Evolutionary conservation across 2,113 vertebrate genomes (phyloP).

Genomic region (Epinephelus fuscoguttatus): DNA sequence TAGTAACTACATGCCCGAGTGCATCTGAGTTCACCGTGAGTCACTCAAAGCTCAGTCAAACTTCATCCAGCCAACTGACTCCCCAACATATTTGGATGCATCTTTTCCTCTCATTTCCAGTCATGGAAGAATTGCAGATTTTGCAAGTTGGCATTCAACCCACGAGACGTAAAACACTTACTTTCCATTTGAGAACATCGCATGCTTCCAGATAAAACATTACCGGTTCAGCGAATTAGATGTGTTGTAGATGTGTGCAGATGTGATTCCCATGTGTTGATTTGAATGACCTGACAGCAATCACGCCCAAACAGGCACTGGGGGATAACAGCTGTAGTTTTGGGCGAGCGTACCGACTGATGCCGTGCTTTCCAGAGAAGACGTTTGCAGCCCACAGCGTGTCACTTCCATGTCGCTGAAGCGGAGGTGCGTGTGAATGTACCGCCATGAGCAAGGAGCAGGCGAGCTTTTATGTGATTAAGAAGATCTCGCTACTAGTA

Average conservation of each 20-base stretch:
- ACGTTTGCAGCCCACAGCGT: slow-evolving; percentile 67
- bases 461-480: slow-evolving; percentile 55
- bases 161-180: slow-evolving; percentile 7
- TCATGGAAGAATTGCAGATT: slow-evolving; percentile 37
- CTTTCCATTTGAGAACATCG: slow-evolving; percentile 31
- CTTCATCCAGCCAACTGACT: slow-evolving; percentile 33
- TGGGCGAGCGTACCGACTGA: slow-evolving; percentile 49
- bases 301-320: slow-evolving; percentile 61
- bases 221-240: slow-evolving; percentile 42
- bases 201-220: slow-evolving; percentile 33
- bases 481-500: slow-evolving; percentile 22
- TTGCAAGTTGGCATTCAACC: slow-evolving; percentile 20
- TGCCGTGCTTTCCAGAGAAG: slow-evolving; percentile 46
- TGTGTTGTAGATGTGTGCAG: slow-evolving; percentile 26
- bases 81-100: slow-evolving; percentile 17
- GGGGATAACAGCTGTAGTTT: slow-evolving; percentile 66
- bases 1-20: slow-evolving; percentile 10
- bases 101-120: slow-evolving; percentile 21
- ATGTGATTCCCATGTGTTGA: slow-evolving; percentile 59
- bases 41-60: slow-evolving; percentile 39
- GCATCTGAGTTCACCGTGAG: slow-evolving; percentile 35
- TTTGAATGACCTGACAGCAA: slow-evolving; percentile 80
- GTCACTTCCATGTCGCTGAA: slow-evolving; percentile 56
- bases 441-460: slow-evolving; percentile 11
- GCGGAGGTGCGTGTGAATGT: slow-evolving; percentile 36